Base-by-base conservation (phyloP, 2,797 vertebrate genomes). In the Uromys caudimaculatus region DNA sequence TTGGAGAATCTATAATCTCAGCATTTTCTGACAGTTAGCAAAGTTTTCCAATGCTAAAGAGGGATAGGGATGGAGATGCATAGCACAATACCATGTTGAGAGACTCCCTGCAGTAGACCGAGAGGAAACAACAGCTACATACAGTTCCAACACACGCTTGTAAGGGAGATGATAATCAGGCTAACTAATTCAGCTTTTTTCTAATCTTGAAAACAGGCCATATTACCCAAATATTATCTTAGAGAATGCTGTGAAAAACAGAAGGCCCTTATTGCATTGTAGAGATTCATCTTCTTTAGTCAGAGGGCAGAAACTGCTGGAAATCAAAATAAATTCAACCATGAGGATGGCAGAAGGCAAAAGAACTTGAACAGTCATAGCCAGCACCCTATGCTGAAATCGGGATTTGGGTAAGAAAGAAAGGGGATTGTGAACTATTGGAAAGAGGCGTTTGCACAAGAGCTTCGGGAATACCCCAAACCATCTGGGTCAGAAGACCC, bases 151-250 rank as follows among this genome's bases (percentile, higher is more conserved):
- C 24, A 82, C 58, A 86, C 27, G 29, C 6, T 71, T 27, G 10
- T 24, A 27, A 35, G 29, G 10, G 56, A 67, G 60, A 73, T 50
- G 32, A 32, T 79, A 54, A 76, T 50, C 67, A 92, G 17, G 7
- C 32, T 17, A 87, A 54, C 58, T 21, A 87, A 47, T 11, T 71
- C 82, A 24, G 4, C 50, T 76, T 67, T n/a, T 50, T 60, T 56
- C 32, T 82, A 71, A 76, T 78, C 13, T 86, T 62, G 19, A 76
- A 91, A 87, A n/a, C 6, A 71, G 35, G 11, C 19, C 0, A 12
- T 84, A 47, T 93, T 71, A 95, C 4, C 13, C 23, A 84, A 64
- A 92, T 88, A 90, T 76, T 93, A 91, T 86, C 17, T 83, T 81
- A 76, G 14, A 44, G 32, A 62, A 32, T 44, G 3, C 27, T 92